phyloP scores from a whole-genome alignment of 2,797 vertebrate genomes.

The Peromyscus melanophrys region DNA sequence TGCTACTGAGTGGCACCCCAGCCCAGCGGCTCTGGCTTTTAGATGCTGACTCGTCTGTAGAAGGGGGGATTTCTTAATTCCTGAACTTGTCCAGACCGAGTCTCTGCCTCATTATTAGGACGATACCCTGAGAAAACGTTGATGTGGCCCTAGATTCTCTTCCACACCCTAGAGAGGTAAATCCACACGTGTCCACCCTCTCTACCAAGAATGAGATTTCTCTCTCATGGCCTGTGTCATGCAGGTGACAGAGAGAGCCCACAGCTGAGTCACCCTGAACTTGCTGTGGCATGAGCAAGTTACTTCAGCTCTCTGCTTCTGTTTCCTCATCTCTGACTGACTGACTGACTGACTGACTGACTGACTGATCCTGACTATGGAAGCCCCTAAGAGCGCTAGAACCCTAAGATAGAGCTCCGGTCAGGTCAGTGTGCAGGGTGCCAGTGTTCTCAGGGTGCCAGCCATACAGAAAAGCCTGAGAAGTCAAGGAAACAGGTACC shows the following conservation, averaged over 20 bases:
- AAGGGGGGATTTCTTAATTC: slow-evolving; percentile 49
- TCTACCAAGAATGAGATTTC: not conserved
- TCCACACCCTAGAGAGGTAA: slow-evolving; percentile 2
- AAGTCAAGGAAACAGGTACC: not conserved
- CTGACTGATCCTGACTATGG: not conserved
- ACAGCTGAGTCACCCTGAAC: not conserved
- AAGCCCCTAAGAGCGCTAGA: not conserved
- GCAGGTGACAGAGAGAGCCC: not conserved
- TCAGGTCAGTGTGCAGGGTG: not conserved
- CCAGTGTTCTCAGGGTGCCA: not conserved
- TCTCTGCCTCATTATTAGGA: not conserved
- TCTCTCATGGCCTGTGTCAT: not conserved
- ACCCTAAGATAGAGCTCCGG: not conserved
- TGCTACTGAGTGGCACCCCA: not conserved
- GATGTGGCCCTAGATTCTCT: not conserved
- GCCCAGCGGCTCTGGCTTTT: not conserved
- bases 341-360: not conserved
- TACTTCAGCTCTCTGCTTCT: not conserved
- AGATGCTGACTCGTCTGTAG: not conserved
- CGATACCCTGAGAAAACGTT: not conserved
- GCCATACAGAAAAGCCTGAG: not conserved
- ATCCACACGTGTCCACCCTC: not conserved
- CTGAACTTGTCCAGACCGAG: slow-evolving; percentile 29
- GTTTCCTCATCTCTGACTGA: not conserved
- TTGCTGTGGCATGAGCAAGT: not conserved